Conservation (phyloP, 2,797 vertebrate genomes). For the Euphonia xanthogaster region DNA sequence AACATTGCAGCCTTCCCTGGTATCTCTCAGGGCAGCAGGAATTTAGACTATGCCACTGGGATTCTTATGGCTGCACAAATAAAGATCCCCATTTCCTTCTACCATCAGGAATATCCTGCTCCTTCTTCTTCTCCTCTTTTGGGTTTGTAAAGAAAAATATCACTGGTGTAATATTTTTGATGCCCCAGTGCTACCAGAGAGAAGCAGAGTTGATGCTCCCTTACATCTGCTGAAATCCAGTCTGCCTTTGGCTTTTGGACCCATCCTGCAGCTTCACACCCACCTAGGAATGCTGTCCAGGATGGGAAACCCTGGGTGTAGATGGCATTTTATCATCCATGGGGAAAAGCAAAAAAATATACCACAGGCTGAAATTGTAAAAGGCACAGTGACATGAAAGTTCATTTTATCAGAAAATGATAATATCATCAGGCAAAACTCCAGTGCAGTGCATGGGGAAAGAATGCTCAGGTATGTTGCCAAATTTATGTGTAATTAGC, state of each 20-base stretch:
- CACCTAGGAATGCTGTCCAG: not conserved
- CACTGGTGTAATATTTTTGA: rapidly evolving
- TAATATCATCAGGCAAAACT: not conserved
- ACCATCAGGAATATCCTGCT: not conserved
- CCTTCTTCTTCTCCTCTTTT: not conserved
- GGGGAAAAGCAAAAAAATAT: not conserved
- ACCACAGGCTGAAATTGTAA: rapidly evolving
- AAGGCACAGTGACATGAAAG: not conserved
- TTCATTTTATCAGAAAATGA: not conserved
- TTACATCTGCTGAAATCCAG: not conserved
- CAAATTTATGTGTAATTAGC: not conserved
- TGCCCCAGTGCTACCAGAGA: not conserved
- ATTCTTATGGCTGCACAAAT: not conserved
- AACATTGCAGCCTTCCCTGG: not conserved
- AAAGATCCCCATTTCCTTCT: not conserved
- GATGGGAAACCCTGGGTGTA: not conserved
- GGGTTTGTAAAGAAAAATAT: not conserved
- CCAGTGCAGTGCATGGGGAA: not conserved
- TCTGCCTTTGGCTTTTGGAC: not conserved
- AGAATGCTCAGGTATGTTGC: not conserved
- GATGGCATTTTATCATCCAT: not conserved
- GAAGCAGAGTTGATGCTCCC: not conserved
- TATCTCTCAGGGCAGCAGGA: not conserved
- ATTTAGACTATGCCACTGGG: constrained; percentile 11
- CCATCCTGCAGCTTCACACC: not conserved